Evolutionary conservation across 2,113 vertebrate species (phyloP).

Genomic region (Bujurquina vittata): DNA sequence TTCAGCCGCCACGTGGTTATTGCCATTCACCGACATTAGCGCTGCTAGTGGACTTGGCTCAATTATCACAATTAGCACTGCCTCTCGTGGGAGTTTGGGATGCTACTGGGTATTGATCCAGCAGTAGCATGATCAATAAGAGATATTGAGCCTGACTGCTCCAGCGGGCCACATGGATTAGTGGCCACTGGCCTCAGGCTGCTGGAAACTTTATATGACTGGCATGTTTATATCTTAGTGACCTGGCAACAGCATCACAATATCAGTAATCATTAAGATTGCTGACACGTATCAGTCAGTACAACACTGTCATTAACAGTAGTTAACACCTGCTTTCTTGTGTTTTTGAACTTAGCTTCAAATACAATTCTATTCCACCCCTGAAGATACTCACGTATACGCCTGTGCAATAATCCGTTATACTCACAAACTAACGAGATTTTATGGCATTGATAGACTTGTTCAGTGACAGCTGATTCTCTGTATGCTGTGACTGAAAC

Average conservation of each 20-base stretch:
- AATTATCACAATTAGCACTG: constrained; percentile 1
- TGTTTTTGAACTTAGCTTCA: neutral
- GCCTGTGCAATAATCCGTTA: neutral
- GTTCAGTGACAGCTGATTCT: neutral
- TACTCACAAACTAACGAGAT: neutral
- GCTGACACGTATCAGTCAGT: neutral
- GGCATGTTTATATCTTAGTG: constrained; percentile 37
- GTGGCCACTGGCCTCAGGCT: constrained; percentile 14
- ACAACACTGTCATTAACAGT: neutral
- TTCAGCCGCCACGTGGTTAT: neutral
- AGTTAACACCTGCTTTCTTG: neutral
- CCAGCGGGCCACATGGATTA: constrained; percentile 35
- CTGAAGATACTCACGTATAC: neutral
- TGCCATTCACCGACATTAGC: constrained; percentile 4
- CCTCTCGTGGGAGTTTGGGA: constrained; percentile 23
- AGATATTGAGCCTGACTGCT: constrained; percentile 54
- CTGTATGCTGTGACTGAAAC: neutral
- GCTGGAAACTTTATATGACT: constrained; percentile 15
- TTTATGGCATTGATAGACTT: neutral
- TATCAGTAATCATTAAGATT: neutral
- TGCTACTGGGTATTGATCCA: constrained; percentile 52
- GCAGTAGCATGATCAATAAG: constrained; percentile 48
- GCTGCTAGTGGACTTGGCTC: constrained; percentile 26
- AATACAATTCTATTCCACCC: neutral
- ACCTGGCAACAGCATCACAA: constrained; percentile 3